These are phyloP conservation scores for roundworm (Caenorhabditis elegans) DNA, from an alignment of 1,140 invertebrate species.

Conservation along the genomic window WBcel235 BX284603.4:13071501-13072000, in stretches of 20 bases:
- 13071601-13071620: not conserved
- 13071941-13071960: too few relatives aligned
- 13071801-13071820: not conserved
- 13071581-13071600: too few relatives aligned
- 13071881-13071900: not conserved
- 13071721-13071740: not conserved
- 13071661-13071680: not conserved
- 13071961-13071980: too few relatives aligned
- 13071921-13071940: too few relatives aligned
- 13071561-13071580: conserved; percentile 31
- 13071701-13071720: not conserved
- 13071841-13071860: not conserved
- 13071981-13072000: conserved; percentile 1
- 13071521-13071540: not conserved
- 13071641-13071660: not conserved
- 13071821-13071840: not conserved
- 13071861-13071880: not conserved
- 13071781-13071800: not conserved
- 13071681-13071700: not conserved
- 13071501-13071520: too few relatives aligned
- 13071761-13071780: not conserved
- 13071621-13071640: not conserved
- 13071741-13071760: not conserved
- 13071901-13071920: too few relatives aligned
- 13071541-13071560: not conserved